Conservation (phyloP, 2,888 invertebrate species). For the Drosophila aldrichi region DNA sequence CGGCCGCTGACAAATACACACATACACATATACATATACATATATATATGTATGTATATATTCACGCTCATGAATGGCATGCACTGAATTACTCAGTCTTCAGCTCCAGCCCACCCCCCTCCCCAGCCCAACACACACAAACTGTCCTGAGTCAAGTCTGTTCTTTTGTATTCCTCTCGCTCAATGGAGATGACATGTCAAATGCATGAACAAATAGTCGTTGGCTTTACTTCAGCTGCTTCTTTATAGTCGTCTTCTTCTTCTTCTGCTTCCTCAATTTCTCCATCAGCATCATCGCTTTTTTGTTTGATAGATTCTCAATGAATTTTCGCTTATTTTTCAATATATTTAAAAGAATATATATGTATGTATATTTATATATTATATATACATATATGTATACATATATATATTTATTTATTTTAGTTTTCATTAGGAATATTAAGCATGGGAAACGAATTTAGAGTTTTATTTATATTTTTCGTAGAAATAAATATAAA, state of each 20-base stretch:
- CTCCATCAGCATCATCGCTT: conserved; percentile 5
- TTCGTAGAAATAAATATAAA: conserved; percentile 11
- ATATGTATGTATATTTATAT: not conserved
- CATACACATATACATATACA: conserved; percentile 9
- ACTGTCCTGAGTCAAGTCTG: conserved; percentile 25
- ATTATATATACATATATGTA: not conserved
- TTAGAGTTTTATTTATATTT: conserved; percentile 7
- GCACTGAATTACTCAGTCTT: conserved; percentile 45
- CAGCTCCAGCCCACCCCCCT: not conserved
- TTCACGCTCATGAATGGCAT: conserved; percentile 61
- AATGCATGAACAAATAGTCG: conserved; percentile 64
- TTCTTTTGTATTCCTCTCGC: conserved; percentile 50
- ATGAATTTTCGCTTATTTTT: conserved; percentile 44
- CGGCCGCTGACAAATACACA: conserved; percentile 30
- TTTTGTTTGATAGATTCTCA: conserved; percentile 38
- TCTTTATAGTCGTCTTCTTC: not conserved
- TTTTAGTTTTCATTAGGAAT: not conserved
- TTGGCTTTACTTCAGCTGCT: conserved; percentile 19
- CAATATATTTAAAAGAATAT: conserved; percentile 3
- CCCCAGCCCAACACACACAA: not conserved
- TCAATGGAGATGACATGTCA: conserved; percentile 60
- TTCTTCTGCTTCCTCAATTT: not conserved
- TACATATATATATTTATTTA: not conserved
- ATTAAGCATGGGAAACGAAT: not conserved
- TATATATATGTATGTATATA: not conserved